A percentile compares a stretch with the other conserved stretches of the same genome.
These are phyloP conservation scores for Apostichopus japonicus DNA, from an alignment of 35 echinoderm and acorn worm genomes.

Conservation along the genomic window DNA sequence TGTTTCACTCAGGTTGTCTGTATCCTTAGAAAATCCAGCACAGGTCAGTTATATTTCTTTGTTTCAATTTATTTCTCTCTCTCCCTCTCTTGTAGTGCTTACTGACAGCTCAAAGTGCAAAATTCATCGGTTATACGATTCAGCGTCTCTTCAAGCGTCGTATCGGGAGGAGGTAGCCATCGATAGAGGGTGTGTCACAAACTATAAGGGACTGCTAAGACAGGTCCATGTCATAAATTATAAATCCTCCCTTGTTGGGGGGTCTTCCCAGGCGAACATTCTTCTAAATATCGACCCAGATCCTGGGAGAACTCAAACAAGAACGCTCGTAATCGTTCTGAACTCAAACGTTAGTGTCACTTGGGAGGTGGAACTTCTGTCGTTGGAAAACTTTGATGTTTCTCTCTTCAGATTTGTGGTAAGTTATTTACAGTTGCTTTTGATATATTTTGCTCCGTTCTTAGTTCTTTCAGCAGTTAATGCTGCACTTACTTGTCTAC, in stretches of 20 bases:
- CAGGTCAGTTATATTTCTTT: too few species aligned
- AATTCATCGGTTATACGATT: background rate
- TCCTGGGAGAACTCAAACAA: background rate
- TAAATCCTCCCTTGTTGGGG: background rate
- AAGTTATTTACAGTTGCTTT: background rate
- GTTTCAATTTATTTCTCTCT: background rate
- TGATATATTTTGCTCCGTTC: too few species aligned
- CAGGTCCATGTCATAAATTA: constrained; percentile 28
- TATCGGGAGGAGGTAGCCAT: background rate
- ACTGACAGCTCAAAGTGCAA: constrained; percentile 2
- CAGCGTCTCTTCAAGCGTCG: constrained; percentile 19
- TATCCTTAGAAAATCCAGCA: too few species aligned
- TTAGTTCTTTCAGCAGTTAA: too few species aligned
- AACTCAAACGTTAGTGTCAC: constrained; percentile 11
- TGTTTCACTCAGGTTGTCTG: too few species aligned
- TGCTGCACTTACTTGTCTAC: too few species aligned
- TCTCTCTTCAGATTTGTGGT: constrained; percentile 35
- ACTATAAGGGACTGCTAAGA: constrained; percentile 9
- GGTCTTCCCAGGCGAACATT: background rate
- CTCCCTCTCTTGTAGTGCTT: background rate
- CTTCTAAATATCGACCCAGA: constrained; percentile 20
- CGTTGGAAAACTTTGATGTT: constrained; percentile 1
- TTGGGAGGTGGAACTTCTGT: constrained; percentile 25
- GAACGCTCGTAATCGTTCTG: constrained; percentile 21
- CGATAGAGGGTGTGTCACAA: constrained; percentile 11